Conservation (phyloP, 2,888 invertebrate genomes). For the Neuroscelio doddi region DNA sequence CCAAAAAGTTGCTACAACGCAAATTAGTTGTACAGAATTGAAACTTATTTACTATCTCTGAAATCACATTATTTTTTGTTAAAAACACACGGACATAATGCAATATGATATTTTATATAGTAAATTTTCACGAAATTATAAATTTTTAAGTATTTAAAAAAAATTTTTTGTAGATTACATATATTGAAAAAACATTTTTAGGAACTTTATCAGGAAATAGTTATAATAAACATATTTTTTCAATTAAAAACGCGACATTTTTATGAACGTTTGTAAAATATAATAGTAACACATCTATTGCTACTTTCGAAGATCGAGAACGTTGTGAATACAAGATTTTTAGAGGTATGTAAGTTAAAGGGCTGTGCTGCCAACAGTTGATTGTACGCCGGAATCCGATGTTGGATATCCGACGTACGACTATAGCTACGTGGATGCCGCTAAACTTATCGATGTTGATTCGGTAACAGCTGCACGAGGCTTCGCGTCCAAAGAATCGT, state of each 20-base stretch:
- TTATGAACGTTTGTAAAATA: background rate
- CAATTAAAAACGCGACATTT: too few species aligned
- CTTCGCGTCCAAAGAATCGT: slow-evolving; percentile 83
- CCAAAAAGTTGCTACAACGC: too few species aligned
- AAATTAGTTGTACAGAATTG: too few species aligned
- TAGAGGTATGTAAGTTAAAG: slow-evolving; percentile 45
- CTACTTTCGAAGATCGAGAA: background rate
- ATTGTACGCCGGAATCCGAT: slow-evolving; percentile 59
- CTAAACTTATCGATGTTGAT: slow-evolving; percentile 81
- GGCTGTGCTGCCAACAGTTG: slow-evolving; percentile 53
- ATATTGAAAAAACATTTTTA: too few species aligned
- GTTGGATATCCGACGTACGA: slow-evolving; percentile 71
- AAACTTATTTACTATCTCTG: slow-evolving; percentile 24
- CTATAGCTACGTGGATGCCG: slow-evolving; percentile 83
- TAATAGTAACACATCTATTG: background rate
- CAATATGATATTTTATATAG: background rate
- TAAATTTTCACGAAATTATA: too few species aligned
- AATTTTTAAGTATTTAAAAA: too few species aligned
- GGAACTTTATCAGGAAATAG: too few species aligned
- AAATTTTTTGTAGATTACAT: too few species aligned
- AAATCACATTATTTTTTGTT: slow-evolving; percentile 21
- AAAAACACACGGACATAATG: background rate
- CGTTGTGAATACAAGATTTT: slow-evolving; percentile 1
- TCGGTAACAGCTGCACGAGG: slow-evolving; percentile 79
- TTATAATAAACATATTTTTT: too few species aligned